A percentile compares a stretch with the other conserved stretches of the same genome.
Evolutionary conservation across 2,113 vertebrate species (phyloP).

Genomic region (Megaceryle torquata): DNA sequence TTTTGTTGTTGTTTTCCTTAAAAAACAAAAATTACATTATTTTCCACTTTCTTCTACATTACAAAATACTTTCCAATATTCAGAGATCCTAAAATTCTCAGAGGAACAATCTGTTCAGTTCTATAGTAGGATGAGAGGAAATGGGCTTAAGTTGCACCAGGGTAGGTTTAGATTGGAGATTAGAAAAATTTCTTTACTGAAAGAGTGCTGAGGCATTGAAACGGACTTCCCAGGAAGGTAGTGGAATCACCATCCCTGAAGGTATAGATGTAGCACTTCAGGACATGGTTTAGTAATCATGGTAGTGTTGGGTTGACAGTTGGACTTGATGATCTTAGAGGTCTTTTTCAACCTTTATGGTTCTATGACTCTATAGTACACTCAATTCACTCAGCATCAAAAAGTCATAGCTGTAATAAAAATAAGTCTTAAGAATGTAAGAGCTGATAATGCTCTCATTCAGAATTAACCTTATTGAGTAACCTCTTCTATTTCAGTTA

Average conservation of each 20-base stretch:
- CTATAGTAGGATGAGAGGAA: background rate
- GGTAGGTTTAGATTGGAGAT: too few species aligned
- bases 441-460: background rate
- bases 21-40: background rate
- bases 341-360: too few species aligned
- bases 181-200: too few species aligned
- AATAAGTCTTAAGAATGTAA: background rate
- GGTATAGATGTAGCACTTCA: too few species aligned
- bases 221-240: too few species aligned
- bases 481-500: background rate
- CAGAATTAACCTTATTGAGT: background rate
- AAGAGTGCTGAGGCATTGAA: too few species aligned
- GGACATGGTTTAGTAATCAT: too few species aligned
- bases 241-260: too few species aligned
- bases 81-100: background rate
- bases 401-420: background rate
- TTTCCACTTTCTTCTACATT: background rate
- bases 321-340: too few species aligned
- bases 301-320: too few species aligned
- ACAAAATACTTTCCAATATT: background rate
- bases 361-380: background rate
- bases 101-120: background rate
- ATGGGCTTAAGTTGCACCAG: too few species aligned
- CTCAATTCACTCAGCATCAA: background rate
- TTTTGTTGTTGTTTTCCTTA: background rate